Evolutionary conservation across 1,140 invertebrate species (phyloP).

Genomic region (Eueides isabella): DNA sequence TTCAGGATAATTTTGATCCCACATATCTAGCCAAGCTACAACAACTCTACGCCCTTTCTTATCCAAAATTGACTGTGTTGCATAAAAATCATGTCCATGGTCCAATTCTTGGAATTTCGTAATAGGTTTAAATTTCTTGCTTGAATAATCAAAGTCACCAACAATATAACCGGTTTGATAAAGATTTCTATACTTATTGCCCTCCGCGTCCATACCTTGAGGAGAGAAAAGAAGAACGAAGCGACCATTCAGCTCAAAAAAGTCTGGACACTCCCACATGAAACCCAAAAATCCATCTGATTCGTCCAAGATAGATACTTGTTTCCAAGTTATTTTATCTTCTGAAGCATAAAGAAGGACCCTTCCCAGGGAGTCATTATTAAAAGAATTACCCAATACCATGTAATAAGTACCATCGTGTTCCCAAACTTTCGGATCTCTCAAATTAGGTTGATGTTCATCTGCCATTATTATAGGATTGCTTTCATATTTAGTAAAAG

Average conservation of each 20-base stretch:
- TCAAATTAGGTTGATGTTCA: constrained; percentile 60
- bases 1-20: constrained; percentile 68
- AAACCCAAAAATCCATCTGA: constrained; percentile 65
- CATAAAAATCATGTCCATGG: constrained; percentile 75
- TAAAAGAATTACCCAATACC: constrained; percentile 66
- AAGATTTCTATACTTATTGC: constrained; percentile 70
- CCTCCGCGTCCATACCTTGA: constrained; percentile 65
- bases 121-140: constrained; percentile 50
- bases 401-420: constrained; percentile 64
- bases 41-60: constrained; percentile 52
- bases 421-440: constrained; percentile 78
- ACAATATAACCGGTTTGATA: constrained; percentile 72
- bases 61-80: constrained; percentile 67
- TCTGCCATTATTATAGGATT: constrained; percentile 62
- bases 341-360: constrained; percentile 62
- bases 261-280: constrained; percentile 76
- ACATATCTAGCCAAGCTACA: constrained; percentile 74
- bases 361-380: constrained; percentile 52
- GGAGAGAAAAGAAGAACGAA: constrained; percentile 72
- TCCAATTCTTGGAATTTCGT: constrained; percentile 68
- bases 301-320: constrained; percentile 56
- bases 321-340: constrained; percentile 61
- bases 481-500: constrained; percentile 53
- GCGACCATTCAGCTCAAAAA: constrained; percentile 62
- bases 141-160: constrained; percentile 64